Conservation (phyloP, 2,797 vertebrate genomes). For the Ctenopoma multispine region DNA sequence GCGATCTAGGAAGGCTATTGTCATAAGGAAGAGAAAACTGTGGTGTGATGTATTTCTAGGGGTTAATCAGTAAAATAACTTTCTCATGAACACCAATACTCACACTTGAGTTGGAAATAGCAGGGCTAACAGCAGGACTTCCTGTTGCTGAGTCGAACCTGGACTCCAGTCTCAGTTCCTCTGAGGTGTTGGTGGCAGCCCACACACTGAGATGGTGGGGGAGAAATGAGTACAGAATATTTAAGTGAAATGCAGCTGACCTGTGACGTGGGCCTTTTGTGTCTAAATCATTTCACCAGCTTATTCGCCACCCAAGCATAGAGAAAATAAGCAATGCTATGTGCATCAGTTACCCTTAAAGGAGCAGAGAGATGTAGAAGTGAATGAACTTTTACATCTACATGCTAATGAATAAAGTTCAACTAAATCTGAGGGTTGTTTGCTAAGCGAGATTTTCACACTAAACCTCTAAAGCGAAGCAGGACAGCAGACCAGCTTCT, state of each 20-base stretch:
- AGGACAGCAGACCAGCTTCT: neutral
- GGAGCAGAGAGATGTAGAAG: constrained; percentile 1
- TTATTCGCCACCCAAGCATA: constrained; percentile 32
- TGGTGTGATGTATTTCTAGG: neutral
- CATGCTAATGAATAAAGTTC: constrained; percentile 43
- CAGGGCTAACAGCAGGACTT: constrained; percentile 92
- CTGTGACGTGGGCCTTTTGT: constrained; percentile 23
- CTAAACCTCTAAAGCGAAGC: constrained; percentile 47
- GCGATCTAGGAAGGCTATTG: neutral
- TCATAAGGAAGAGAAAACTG: neutral
- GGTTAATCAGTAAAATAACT: neutral
- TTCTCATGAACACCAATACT: constrained; percentile 49
- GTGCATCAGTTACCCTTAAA: constrained; percentile 4
- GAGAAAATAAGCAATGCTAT: constrained; percentile 21
- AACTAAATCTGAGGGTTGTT: constrained; percentile 14
- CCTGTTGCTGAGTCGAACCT: constrained; percentile 90
- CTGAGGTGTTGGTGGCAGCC: constrained; percentile 87
- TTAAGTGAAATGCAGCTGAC: constrained; percentile 24
- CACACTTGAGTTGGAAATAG: constrained; percentile 92
- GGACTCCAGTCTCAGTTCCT: constrained; percentile 86
- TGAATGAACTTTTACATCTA: constrained; percentile 32
- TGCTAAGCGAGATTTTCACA: constrained; percentile 47
- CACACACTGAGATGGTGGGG: constrained; percentile 86
- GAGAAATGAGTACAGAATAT: constrained; percentile 25
- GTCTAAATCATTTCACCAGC: constrained; percentile 40